Evolutionary conservation across 2,113 vertebrate genomes (phyloP).

Genomic region (Uria aalge): DNA sequence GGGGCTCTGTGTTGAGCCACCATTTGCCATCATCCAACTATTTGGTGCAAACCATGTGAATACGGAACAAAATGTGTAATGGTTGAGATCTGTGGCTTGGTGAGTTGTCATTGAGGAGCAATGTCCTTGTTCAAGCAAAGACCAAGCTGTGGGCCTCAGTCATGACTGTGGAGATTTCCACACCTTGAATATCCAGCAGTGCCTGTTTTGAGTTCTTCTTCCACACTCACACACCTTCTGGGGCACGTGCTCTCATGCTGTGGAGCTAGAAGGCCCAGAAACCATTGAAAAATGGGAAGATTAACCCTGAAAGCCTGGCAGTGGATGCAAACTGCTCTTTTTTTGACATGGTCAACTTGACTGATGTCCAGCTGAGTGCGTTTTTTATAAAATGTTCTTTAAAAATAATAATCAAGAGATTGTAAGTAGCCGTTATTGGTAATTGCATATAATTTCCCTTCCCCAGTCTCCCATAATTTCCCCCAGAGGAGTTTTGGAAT

Average conservation of each 20-base stretch:
- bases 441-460: background rate
- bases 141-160: background rate
- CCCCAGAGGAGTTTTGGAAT: background rate
- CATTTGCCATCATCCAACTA: fast-evolving
- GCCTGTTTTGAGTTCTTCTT: background rate
- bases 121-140: background rate
- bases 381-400: background rate
- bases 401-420: background rate
- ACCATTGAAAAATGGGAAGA: background rate
- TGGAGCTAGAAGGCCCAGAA: background rate
- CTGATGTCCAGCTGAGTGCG: background rate
- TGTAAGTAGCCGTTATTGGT: background rate
- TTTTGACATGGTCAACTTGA: background rate
- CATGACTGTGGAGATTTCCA: background rate
- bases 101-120: background rate
- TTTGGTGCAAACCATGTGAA: background rate
- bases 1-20: background rate
- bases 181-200: background rate
- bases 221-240: background rate
- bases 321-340: background rate
- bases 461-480: background rate
- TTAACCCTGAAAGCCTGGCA: background rate
- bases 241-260: background rate
- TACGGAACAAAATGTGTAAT: background rate
- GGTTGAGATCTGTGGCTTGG: background rate